Evolutionary conservation across 2,113 vertebrate species (phyloP).

Genomic region (Perccottus glenii): DNA sequence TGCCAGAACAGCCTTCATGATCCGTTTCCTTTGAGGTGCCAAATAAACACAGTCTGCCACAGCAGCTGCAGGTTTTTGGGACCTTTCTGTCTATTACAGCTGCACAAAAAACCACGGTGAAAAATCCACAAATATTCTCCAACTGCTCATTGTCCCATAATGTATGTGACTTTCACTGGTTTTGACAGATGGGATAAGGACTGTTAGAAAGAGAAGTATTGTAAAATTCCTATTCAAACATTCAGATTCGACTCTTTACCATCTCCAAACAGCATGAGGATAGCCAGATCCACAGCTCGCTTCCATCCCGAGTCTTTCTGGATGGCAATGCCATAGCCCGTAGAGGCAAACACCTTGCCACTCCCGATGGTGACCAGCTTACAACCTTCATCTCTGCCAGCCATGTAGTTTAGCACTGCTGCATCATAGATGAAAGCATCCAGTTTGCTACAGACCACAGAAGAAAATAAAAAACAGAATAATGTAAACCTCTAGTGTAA

Average conservation of each 20-base stretch:
- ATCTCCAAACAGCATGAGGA: slow-evolving; percentile 97
- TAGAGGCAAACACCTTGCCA: slow-evolving; percentile 97
- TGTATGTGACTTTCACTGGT: no score
- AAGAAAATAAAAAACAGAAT: background rate
- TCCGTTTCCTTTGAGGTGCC: background rate
- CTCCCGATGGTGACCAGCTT: slow-evolving; percentile 98
- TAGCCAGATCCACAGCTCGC: slow-evolving; percentile 95
- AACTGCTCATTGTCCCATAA: no score
- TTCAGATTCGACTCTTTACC: slow-evolving; percentile 78
- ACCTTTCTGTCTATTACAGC: slow-evolving; percentile 3
- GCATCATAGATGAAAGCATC: slow-evolving; percentile 99
- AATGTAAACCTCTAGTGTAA: no score
- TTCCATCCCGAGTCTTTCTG: slow-evolving; percentile 99
- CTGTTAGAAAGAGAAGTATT: no score
- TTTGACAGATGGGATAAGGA: no score
- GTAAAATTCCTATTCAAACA: no score
- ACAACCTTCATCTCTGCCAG: slow-evolving; percentile 96
- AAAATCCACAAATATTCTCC: no score
- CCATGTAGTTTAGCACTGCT: slow-evolving; percentile 99
- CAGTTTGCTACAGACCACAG: slow-evolving; percentile 84
- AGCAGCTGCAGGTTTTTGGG: slow-evolving; percentile 22
- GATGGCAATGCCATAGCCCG: slow-evolving; percentile 97
- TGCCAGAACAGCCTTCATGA: slow-evolving; percentile 8
- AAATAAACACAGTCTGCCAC: slow-evolving; percentile 23
- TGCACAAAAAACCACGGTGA: no score